These are phyloP conservation scores for Prorops nasuta DNA, from an alignment of 1,140 invertebrate species.

Conservation along the genomic window DNA sequence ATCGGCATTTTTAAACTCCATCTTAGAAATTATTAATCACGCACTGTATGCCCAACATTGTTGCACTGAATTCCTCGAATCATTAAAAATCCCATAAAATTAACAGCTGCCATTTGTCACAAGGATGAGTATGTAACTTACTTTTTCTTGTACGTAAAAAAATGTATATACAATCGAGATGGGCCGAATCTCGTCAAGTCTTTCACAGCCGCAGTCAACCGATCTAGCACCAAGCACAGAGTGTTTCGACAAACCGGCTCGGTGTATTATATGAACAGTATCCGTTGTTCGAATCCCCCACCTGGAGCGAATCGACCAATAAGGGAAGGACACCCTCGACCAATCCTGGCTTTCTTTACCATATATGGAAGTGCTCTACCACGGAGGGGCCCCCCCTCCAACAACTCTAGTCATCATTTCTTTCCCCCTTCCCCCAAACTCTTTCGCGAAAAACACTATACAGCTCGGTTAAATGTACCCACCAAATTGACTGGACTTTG, in stretches of 20 bases:
- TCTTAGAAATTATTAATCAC: no score
- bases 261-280: conserved; percentile 50
- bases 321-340: conserved; percentile 48
- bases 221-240: conserved; percentile 45
- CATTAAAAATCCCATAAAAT: no score
- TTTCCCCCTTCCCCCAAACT: conserved; percentile 1
- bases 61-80: no score
- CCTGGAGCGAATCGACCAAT: conserved; percentile 37
- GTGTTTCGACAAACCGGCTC: conserved; percentile 42
- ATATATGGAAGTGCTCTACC: conserved; percentile 57
- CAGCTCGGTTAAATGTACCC: conserved; percentile 14
- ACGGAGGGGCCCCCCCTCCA: conserved; percentile 29
- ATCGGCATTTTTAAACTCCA: no score
- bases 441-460: background rate
- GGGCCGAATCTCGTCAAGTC: conserved; percentile 13
- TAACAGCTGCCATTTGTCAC: no score
- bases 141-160: conserved; percentile 34
- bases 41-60: no score
- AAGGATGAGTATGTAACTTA: no score
- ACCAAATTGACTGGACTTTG: conserved; percentile 20
- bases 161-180: conserved; percentile 42
- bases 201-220: conserved; percentile 20
- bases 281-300: conserved; percentile 35
- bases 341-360: conserved; percentile 59
- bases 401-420: conserved; percentile 5